A percentile compares a stretch with the other conserved stretches of the same genome.
phyloP scores from a whole-genome alignment of 2,797 vertebrate species.

The Enteromius anoplus region DNA sequence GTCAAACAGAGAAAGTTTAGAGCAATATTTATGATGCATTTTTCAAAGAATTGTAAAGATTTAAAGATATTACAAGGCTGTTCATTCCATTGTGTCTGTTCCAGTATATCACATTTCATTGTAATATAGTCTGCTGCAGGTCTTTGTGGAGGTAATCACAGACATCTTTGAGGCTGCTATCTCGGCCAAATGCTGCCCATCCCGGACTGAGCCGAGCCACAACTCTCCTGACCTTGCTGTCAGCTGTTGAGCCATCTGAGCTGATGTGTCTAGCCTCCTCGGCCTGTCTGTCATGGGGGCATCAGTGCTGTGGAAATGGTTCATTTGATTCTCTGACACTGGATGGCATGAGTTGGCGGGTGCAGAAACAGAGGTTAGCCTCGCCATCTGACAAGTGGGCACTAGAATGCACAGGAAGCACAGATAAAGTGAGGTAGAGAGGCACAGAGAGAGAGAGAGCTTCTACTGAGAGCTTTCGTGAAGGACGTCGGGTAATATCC shows the following conservation, averaged over 20 bases:
- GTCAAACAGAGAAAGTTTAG: not conserved
- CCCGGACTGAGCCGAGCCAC: slow-evolving; percentile 43
- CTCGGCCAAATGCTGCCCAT: slow-evolving; percentile 46
- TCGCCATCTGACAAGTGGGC: slow-evolving; percentile 72
- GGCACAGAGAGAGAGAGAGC: slow-evolving; percentile 68
- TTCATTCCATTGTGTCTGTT: not conserved
- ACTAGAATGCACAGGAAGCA: slow-evolving; percentile 67
- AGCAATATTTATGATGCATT: too few relatives aligned
- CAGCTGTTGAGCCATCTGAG: slow-evolving; percentile 74
- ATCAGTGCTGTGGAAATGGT: slow-evolving; percentile 78
- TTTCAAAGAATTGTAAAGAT: not conserved
- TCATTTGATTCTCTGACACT: slow-evolving; percentile 81
- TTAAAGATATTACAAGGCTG: not conserved
- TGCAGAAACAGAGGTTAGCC: slow-evolving; percentile 77
- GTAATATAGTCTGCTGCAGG: slow-evolving; percentile 26
- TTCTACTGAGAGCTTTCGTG: slow-evolving; percentile 62
- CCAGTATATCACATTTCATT: not conserved
- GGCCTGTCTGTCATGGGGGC: slow-evolving; percentile 79
- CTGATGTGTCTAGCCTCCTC: slow-evolving; percentile 76
- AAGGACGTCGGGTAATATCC: slow-evolving; percentile 73
- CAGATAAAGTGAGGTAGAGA: slow-evolving; percentile 62
- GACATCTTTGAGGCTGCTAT: slow-evolving; percentile 39
- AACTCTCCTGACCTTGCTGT: slow-evolving; percentile 76
- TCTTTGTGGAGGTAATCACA: slow-evolving; percentile 47
- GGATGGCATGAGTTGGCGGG: slow-evolving; percentile 69